Conservation (phyloP, 2,113 vertebrate genomes). For the Tenrec ecaudatus region DNA sequence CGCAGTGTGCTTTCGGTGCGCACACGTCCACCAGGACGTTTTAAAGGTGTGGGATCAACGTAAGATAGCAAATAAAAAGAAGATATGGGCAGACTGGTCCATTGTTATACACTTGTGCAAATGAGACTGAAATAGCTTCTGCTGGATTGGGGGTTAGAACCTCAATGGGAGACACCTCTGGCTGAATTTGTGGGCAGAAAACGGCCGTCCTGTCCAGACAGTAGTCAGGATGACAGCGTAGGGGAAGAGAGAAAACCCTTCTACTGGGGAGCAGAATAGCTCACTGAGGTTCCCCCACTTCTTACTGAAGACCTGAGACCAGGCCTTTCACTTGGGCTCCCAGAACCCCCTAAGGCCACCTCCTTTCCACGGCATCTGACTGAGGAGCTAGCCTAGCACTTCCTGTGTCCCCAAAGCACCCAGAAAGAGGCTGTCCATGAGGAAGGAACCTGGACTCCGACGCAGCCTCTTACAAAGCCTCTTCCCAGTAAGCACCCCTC, state of each 20-base stretch:
- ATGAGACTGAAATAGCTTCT: too few relatives aligned
- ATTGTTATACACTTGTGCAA: not conserved
- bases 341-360: not conserved
- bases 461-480: not conserved
- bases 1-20: not conserved
- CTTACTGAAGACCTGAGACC: not conserved
- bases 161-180: not conserved
- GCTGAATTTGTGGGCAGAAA: not conserved
- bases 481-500: not conserved
- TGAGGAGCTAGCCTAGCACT: too few relatives aligned
- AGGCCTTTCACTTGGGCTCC: not conserved
- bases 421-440: not conserved
- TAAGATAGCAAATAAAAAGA: not conserved
- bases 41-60: not conserved
- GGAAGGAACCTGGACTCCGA: not conserved
- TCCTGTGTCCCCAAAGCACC: not conserved
- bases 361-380: too few relatives aligned
- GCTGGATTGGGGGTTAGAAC: not conserved
- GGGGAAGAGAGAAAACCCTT: not conserved
- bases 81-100: not conserved
- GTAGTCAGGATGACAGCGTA: not conserved
- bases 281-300: not conserved
- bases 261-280: constrained; percentile 9
- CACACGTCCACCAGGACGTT: not conserved
- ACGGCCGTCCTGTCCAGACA: not conserved